Evolutionary conservation across 2,797 vertebrate species (phyloP).

Genomic region (Hylomyscus alleni): DNA sequence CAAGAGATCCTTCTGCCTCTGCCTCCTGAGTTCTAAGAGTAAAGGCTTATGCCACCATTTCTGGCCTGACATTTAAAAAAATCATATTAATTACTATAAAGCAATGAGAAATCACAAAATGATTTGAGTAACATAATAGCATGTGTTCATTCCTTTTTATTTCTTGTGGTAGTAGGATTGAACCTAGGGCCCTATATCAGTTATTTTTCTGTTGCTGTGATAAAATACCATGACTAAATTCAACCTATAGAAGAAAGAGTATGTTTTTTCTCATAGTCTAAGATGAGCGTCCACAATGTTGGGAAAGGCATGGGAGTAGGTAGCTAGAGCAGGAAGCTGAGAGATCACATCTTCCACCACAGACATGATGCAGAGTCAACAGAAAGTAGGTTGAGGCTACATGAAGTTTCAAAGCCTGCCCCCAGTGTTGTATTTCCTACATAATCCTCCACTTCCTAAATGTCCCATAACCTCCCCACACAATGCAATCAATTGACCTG

Average conservation of each 20-base stretch:
- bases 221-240: not conserved
- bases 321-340: not conserved
- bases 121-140: not conserved
- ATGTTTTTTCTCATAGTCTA: not conserved
- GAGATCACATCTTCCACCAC: not conserved
- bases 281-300: not conserved
- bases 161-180: not conserved
- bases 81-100: constrained; percentile 1
- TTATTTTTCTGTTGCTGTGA: not conserved
- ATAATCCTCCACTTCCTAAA: not conserved
- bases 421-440: not conserved
- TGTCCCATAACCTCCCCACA: not conserved
- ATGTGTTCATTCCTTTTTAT: not conserved
- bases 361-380: not conserved
- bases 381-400: not conserved
- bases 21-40: not conserved
- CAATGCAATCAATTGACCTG: not conserved
- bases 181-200: not conserved
- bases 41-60: not conserved
- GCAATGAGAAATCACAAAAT: constrained; percentile 2
- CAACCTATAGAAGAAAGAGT: not conserved
- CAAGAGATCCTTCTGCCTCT: not conserved
- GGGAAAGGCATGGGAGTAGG: not conserved
- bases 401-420: not conserved
- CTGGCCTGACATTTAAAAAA: not conserved